A percentile compares a stretch with the other conserved stretches of the same genome.
phyloP scores from a whole-genome alignment of 2,888 invertebrate genomes.

The Phytoseiulus persimilis region DNA sequence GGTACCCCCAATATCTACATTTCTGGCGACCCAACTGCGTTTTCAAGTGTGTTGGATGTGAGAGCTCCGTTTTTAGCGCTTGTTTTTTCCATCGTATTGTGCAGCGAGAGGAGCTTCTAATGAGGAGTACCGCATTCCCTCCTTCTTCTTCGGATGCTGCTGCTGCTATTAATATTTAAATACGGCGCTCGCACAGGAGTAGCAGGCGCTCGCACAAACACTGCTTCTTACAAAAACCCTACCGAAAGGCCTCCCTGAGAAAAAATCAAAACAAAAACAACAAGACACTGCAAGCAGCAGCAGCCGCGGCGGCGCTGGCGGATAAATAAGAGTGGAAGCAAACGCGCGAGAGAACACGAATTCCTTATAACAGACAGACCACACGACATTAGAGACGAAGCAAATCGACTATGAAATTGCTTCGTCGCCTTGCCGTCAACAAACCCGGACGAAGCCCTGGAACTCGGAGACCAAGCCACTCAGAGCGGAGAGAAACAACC shows the following conservation, averaged over 20 bases:
- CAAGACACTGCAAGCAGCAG: background rate
- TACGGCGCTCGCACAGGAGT: background rate
- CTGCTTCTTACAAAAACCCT: background rate
- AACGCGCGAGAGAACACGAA: background rate
- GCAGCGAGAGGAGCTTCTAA: background rate
- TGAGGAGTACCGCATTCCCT: background rate
- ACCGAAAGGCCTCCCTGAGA: background rate
- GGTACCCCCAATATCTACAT: background rate
- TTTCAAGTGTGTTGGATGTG: background rate
- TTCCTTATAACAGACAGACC: background rate
- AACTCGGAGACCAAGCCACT: no score
- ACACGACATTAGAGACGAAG: background rate
- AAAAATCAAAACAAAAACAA: constrained; percentile 5
- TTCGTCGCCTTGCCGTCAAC: background rate
- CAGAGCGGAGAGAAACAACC: no score
- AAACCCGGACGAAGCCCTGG: background rate
- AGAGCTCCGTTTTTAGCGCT: background rate
- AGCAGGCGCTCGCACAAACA: background rate
- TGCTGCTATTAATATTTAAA: constrained; percentile 5
- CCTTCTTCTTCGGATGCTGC: background rate
- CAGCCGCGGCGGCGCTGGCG: background rate
- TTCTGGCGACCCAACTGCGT: background rate
- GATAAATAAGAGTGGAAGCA: background rate
- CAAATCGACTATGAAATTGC: constrained; percentile 5
- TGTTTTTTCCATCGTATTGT: background rate